phyloP scores from a whole-genome alignment of 2,113 vertebrate species.

The Stegostoma tigrinum region DNA sequence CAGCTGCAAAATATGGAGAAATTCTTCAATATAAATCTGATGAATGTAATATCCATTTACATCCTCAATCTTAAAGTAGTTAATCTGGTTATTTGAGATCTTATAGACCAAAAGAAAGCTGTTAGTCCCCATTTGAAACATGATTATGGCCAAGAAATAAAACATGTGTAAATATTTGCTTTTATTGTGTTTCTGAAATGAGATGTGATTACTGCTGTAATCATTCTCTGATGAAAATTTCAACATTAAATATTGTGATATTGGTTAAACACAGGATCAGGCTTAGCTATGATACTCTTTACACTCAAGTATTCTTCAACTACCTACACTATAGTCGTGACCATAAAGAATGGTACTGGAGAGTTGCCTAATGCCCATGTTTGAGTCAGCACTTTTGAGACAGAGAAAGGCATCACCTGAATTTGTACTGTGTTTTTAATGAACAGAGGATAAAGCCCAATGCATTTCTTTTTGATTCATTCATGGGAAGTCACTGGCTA shows the following conservation, averaged over 20 bases:
- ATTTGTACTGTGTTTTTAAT: not conserved
- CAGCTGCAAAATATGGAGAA: not conserved
- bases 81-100: not conserved
- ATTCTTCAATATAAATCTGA: not conserved
- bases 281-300: not conserved
- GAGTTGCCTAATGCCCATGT: not conserved
- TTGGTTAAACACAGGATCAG: not conserved
- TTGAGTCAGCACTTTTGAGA: not conserved
- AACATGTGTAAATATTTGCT: not conserved
- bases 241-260: not conserved
- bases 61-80: not conserved
- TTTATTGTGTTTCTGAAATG: not conserved
- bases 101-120: not conserved
- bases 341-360: not conserved
- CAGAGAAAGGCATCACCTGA: not conserved
- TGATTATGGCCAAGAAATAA: not conserved
- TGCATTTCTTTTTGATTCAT: not conserved
- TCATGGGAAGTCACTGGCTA: no score
- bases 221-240: not conserved
- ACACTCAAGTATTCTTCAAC: not conserved
- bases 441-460: not conserved
- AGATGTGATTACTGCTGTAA: not conserved
- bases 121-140: conserved; percentile 11
- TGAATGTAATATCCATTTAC: not conserved
- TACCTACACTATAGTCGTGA: not conserved